Evolutionary conservation across 2,113 vertebrate genomes (phyloP), one percentile per base, ranked within the genome.

Genomic region (Cervus canadensis): DNA sequence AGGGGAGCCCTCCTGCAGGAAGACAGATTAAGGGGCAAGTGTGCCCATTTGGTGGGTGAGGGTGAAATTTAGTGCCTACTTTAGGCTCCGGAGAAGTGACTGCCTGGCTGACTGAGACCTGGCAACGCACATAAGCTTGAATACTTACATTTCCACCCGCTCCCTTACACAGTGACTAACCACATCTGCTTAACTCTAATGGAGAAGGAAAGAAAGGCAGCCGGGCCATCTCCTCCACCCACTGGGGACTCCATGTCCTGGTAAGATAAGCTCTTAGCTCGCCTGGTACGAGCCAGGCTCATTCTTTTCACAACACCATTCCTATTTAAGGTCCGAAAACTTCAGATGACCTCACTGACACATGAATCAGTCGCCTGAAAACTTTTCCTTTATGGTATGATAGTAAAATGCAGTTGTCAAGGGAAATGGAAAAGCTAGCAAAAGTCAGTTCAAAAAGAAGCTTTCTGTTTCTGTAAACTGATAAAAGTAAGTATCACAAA

Each of bases 1-100:
- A 97, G 95, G 74, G 59, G 76, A 95, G 87, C 95, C 96, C 88
- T 98, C 74, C 98, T 99, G 99, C 98, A 98, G 99, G 99, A 99
- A 99, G 91, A 33, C 91, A 96, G 98, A 99, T 99, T 98, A 98
- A 97, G 98, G 89, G 97, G 97, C 90, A 1, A 19, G 23, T 82
- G 54, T 45, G 57, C 93, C 94, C 28, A 6, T 94, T 95, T 95
- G 54, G 92, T 97, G 57, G 90, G 30, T 91, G 96, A 98, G 64
- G 92, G 93, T 87, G 97, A 97, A 98, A 97, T 97, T 85, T 76
- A 96, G 78, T 97, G 67, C 79, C 45, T 89, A 56, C 8, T 0
- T 6, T 79, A 40, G 45, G 78, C 76, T 97, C 93, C 89, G 45
- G 74, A 95, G 93, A 95, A 96, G 60, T n/a, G 19, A 36, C 89